These are phyloP conservation scores for Acanthaster planci DNA, from an alignment of 35 echinoderm and acorn worm species.

Conservation along the genomic window DNA sequence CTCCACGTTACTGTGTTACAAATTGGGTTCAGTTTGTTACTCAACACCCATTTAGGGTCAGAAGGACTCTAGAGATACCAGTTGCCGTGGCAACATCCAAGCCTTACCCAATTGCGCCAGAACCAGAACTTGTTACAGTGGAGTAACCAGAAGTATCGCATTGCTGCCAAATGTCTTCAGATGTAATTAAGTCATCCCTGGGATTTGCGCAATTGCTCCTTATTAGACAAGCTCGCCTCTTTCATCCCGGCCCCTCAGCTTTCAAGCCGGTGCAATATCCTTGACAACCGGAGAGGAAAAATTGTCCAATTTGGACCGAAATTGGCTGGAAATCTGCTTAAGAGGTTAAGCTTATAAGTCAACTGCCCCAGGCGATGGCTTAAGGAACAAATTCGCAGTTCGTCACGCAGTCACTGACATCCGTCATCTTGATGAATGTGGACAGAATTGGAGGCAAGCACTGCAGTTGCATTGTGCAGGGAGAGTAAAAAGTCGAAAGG, in stretches of 20 bases:
- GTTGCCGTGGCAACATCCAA: neutral
- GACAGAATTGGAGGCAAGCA: too few relatives aligned
- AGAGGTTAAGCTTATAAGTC: slow-evolving; percentile 11
- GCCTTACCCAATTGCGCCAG: neutral
- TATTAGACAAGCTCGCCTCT: neutral
- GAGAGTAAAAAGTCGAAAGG: too few relatives aligned
- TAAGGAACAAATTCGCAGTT: slow-evolving; percentile 23
- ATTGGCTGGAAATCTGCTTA: slow-evolving; percentile 26
- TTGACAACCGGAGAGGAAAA: neutral
- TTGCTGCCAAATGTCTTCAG: slow-evolving; percentile 16
- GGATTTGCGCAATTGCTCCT: neutral
- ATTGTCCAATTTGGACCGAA: neutral
- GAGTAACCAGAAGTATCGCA: neutral
- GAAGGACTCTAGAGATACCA: neutral
- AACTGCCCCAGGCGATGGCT: slow-evolving; percentile 6
- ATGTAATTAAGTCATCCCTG: slow-evolving; percentile 10
- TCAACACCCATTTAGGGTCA: slow-evolving; percentile 7
- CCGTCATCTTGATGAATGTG: too few relatives aligned
- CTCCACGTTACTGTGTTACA: neutral
- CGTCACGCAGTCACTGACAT: slow-evolving; percentile 7
- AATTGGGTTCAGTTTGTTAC: slow-evolving; percentile 8
- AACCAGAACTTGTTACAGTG: neutral
- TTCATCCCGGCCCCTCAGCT: neutral
- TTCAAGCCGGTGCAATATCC: neutral
- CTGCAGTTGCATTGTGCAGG: too few relatives aligned